Evolutionary conservation across 2,888 invertebrate species (phyloP).

Genomic region (Arrhopalites spinosus): DNA sequence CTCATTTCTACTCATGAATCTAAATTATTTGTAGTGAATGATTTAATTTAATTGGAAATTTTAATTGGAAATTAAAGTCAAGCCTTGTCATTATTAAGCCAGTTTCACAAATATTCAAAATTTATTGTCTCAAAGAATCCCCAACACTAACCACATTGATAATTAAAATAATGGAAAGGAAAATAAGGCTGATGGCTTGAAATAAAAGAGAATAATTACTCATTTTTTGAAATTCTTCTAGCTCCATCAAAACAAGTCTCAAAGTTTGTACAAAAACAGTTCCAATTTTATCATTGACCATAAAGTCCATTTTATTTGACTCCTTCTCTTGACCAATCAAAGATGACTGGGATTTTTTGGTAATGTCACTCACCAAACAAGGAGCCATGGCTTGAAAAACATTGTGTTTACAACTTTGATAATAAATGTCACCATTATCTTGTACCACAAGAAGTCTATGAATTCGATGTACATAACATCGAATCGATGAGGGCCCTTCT

Average conservation of each 20-base stretch:
- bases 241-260: background rate
- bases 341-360: background rate
- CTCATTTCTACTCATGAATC: too few relatives aligned
- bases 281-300: background rate
- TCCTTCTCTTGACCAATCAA: too few relatives aligned
- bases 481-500: background rate
- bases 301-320: too few relatives aligned
- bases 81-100: too few relatives aligned
- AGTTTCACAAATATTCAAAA: too few relatives aligned
- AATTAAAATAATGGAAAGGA: background rate
- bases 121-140: too few relatives aligned
- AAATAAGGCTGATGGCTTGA: background rate
- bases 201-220: background rate
- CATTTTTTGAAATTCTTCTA: background rate
- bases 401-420: conserved; percentile 9
- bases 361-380: background rate
- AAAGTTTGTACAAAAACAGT: background rate
- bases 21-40: too few relatives aligned
- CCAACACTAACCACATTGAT: background rate
- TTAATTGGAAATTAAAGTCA: too few relatives aligned
- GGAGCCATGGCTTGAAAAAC: conserved; percentile 1
- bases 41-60: too few relatives aligned
- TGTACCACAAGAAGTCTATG: conserved; percentile 14
- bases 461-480: background rate
- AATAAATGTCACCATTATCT: conserved; percentile 11